Percentiles rank a stretch among this genome's conserved stretches.
phyloP scores from a whole-genome alignment of 2,888 invertebrate species.

The Dichetophora obliterata region DNA sequence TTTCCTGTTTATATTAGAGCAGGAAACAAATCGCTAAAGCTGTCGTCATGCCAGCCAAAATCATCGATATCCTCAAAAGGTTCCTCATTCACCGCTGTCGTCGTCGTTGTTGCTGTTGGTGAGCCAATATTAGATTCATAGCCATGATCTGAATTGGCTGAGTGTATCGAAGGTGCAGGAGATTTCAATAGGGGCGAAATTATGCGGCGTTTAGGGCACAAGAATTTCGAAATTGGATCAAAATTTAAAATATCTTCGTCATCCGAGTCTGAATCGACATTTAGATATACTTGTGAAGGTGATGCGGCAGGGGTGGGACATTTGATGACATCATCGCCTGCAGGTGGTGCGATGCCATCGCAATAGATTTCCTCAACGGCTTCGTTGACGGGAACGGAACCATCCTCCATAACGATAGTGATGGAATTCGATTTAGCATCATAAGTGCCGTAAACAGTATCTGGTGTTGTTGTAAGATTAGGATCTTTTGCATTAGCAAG shows the following conservation, averaged over 20 bases:
- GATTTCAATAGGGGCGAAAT: slow-evolving; percentile 64
- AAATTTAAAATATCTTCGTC: slow-evolving; percentile 58
- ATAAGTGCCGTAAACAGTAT: slow-evolving; percentile 80
- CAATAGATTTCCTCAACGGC: slow-evolving; percentile 69
- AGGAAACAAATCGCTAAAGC: slow-evolving; percentile 84
- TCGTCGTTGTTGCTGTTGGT: slow-evolving; percentile 69
- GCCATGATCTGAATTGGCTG: slow-evolving; percentile 73
- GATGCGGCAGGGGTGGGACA: slow-evolving; percentile 61
- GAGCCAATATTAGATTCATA: slow-evolving; percentile 78
- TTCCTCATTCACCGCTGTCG: slow-evolving; percentile 53
- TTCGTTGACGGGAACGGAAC: slow-evolving; percentile 72
- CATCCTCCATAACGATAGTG: slow-evolving; percentile 78
- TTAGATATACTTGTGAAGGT: slow-evolving; percentile 62
- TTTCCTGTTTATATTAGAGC: slow-evolving; percentile 73
- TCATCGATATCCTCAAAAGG: slow-evolving; percentile 60
- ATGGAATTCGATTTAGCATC: slow-evolving; percentile 81
- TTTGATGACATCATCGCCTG: slow-evolving; percentile 56
- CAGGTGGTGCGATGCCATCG: slow-evolving; percentile 66
- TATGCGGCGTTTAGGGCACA: slow-evolving; percentile 57
- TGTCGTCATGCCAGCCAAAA: slow-evolving; percentile 77
- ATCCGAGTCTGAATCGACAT: slow-evolving; percentile 58
- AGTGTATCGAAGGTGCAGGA: slow-evolving; percentile 61
- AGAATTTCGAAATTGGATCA: slow-evolving; percentile 63
- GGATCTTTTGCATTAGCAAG: slow-evolving; percentile 29
- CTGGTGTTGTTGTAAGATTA: slow-evolving; percentile 61